Base-by-base conservation (phyloP, 2,888 invertebrate genomes). In the Malachius bipustulatus region DNA sequence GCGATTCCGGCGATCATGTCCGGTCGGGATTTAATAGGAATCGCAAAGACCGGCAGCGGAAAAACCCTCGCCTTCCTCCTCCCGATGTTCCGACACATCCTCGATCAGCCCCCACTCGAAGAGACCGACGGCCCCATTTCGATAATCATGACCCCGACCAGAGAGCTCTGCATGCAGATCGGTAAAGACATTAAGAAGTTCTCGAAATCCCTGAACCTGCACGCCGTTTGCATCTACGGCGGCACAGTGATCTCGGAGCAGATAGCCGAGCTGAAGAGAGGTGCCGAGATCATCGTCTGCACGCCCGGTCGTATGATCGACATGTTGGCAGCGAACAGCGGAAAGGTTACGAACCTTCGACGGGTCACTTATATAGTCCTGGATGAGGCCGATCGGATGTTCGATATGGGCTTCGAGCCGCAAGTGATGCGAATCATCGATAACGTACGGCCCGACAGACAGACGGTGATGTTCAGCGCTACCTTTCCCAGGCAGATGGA, bases 271-370 rank as follows among this genome's bases (percentile, higher is more conserved):
- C 58, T 97, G 42, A 97, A 96, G 59, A 74, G 96, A 26, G 97
- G 55, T 13, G 89, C 94, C 0, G 96, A 97, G 64, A 90, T 99
- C 47, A 91, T 99, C 47, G 97, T 99, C 0, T 98, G 98, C 55
- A 98, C 98, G 0, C 98, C 98, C 0, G 98, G 98, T 0, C 73
- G 98, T 31, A 98, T 98, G 98, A 99, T 99, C 42, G 98, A 99
- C 64, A 97, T 98, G 96, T 61, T 99, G 47, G 93, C 97, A 0
- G 98, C 97, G 0, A 99, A 99, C 61, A 90, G 87, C 30, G 97
- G 96, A 42, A 77, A 93, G 46, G 97, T 98, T 2, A 99, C 98
- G 4, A 99, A 99, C 65, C 67, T 98, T 40, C 72, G 88, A n/a
- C 71, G 98, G 27, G 91, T 94, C 26, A 97, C 97, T 0, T 99